phyloP scores from a whole-genome alignment of 2,888 invertebrate genomes.

The Philaethria dido region DNA sequence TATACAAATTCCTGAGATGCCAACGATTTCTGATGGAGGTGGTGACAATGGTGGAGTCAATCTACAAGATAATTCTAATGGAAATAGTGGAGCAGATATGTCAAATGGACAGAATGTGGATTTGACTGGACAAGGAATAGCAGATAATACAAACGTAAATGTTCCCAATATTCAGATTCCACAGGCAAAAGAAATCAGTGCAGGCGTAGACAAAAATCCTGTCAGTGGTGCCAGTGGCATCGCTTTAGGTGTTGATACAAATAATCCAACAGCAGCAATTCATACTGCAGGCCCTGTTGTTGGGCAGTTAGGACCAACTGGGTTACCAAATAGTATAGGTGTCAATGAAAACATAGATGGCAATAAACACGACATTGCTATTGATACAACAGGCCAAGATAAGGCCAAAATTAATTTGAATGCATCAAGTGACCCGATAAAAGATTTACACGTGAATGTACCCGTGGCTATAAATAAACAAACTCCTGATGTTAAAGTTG shows the following conservation, averaged over 20 bases:
- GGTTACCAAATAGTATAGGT: background rate
- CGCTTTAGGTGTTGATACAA: background rate
- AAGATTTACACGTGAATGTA: background rate
- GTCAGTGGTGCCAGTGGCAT: background rate
- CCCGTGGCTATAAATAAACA: background rate
- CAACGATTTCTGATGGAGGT: background rate
- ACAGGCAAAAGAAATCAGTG: background rate
- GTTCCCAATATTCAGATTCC: constrained; percentile 5
- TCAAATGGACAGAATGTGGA: background rate
- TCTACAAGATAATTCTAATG: background rate
- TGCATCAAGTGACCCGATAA: background rate
- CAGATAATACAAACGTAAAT: background rate
- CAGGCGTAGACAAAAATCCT: background rate
- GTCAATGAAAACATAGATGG: background rate
- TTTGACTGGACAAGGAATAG: constrained; percentile 4
- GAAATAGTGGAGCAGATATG: background rate
- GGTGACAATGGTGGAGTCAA: background rate
- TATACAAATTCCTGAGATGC: background rate
- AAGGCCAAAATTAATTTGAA: background rate
- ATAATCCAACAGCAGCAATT: background rate
- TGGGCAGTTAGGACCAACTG: background rate
- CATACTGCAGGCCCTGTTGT: background rate
- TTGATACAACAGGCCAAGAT: background rate
- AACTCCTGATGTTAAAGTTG: background rate
- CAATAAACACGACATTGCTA: constrained; percentile 4